Evolutionary conservation across 2,113 vertebrate species (phyloP).

Genomic region (Dunckerocampus dactyliophorus): DNA sequence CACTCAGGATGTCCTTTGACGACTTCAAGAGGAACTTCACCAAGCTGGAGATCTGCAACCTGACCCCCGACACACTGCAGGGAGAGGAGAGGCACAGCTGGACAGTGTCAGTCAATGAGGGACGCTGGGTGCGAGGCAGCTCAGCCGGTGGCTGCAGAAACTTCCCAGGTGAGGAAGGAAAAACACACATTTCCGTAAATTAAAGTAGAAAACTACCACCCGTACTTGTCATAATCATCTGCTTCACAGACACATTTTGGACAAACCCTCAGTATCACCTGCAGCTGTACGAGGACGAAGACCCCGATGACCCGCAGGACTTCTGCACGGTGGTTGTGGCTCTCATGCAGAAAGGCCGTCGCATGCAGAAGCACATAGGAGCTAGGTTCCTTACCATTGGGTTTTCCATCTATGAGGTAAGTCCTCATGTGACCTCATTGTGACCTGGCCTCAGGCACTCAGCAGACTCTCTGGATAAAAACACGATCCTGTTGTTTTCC

Average conservation of each 20-base stretch:
- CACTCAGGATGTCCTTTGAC: constrained; percentile 87
- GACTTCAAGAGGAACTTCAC: constrained; percentile 90
- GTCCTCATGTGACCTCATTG: background rate
- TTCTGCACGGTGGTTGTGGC: constrained; percentile 90
- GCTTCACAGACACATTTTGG: constrained; percentile 89
- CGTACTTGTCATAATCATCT: background rate
- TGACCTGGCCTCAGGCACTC: background rate
- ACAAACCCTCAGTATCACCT: constrained; percentile 96
- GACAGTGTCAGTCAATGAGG: constrained; percentile 89
- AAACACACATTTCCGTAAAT: background rate
- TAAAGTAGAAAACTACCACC: too few species aligned
- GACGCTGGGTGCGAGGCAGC: constrained; percentile 94
- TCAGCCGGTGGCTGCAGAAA: constrained; percentile 96
- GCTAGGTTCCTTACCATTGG: constrained; percentile 88
- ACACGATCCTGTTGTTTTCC: constrained; percentile 14
- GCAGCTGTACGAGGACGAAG: constrained; percentile 89
- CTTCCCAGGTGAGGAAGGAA: constrained; percentile 78
- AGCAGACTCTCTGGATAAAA: background rate
- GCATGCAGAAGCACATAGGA: constrained; percentile 84
- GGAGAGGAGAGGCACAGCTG: constrained; percentile 83
- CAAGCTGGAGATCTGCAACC: constrained; percentile 96
- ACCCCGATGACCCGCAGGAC: constrained; percentile 80
- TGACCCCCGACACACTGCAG: constrained; percentile 88
- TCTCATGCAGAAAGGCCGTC: constrained; percentile 97
- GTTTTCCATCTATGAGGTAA: constrained; percentile 94